Percentiles rank a stretch among this genome's conserved stretches.
Conservation (phyloP, 1,140 invertebrate species). For the Papilio machaon region DNA sequence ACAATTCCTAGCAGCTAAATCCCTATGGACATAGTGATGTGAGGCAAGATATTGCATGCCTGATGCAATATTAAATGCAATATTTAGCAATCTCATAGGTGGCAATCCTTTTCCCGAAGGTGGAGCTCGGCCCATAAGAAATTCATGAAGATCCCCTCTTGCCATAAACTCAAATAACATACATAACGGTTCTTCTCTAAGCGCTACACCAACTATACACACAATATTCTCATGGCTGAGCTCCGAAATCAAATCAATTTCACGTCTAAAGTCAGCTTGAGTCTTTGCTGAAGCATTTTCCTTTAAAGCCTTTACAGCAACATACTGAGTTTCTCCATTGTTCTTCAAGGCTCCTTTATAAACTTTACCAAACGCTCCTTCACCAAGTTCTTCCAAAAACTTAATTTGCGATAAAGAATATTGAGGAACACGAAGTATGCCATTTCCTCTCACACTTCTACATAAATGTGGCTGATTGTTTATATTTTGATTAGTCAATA, state of each 20-base stretch:
- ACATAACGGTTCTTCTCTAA: constrained; percentile 95
- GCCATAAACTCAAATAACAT: constrained; percentile 99
- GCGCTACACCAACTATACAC: constrained; percentile 95
- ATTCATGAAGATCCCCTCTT: constrained; percentile 97
- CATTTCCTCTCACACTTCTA: constrained; percentile 81
- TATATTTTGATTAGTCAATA: constrained; percentile 84
- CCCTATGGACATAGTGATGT: constrained; percentile 98
- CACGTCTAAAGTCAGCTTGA: constrained; percentile 94
- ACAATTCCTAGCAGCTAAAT: constrained; percentile 98
- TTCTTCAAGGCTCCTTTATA: constrained; percentile 95
- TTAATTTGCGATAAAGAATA: constrained; percentile 91
- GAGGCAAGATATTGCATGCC: constrained; percentile 98
- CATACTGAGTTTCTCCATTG: constrained; percentile 87
- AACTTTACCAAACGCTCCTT: constrained; percentile 98
- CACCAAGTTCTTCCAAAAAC: constrained; percentile 96
- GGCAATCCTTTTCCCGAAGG: constrained; percentile 85
- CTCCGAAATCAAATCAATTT: constrained; percentile 96
- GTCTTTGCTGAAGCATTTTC: constrained; percentile 96
- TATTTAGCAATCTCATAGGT: constrained; percentile 85
- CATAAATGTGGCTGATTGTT: constrained; percentile 79
- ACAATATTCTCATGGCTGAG: constrained; percentile 98
- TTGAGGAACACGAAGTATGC: constrained; percentile 85
- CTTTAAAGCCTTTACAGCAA: constrained; percentile 97
- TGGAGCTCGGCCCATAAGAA: constrained; percentile 94
- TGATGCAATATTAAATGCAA: constrained; percentile 95